Evolutionary conservation across 2,113 vertebrate genomes (phyloP).

Genomic region (Thryonomys swinderianus): DNA sequence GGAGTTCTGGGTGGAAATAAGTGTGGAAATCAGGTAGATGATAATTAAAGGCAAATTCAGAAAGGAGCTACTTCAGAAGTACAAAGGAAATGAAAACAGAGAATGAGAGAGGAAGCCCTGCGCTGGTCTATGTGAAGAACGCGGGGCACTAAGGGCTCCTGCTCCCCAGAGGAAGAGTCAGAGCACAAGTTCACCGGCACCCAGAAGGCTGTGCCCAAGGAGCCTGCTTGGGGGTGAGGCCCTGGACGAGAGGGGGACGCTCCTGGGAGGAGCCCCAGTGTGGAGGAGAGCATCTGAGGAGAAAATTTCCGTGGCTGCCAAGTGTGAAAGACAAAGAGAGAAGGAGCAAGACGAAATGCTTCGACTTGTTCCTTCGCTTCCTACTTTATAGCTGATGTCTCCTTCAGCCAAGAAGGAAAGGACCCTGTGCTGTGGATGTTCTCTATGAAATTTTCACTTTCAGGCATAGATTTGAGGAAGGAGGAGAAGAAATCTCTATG

Average conservation of each 20-base stretch:
- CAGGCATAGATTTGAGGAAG: neutral
- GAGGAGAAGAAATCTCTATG: neutral
- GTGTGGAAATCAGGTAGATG: neutral
- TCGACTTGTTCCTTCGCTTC: neutral
- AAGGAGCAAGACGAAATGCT: neutral
- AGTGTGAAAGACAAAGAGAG: neutral
- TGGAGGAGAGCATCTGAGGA: accelerated
- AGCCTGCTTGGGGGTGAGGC: neutral
- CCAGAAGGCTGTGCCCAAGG: neutral
- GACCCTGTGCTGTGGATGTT: too few relatives aligned
- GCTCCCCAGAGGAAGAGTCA: neutral
- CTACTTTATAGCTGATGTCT: neutral
- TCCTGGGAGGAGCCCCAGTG: accelerated
- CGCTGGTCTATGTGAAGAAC: neutral
- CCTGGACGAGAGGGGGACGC: neutral
- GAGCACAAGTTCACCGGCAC: neutral
- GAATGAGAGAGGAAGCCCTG: neutral
- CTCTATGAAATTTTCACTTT: neutral
- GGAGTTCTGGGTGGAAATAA: neutral
- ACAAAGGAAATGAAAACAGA: neutral
- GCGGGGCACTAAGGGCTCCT: accelerated
- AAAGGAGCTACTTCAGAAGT: neutral
- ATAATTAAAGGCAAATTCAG: neutral
- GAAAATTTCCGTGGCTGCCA: neutral
- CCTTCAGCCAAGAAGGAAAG: neutral